Base-by-base conservation (phyloP, 2,113 vertebrate genomes). In the Rutilus rutilus region DNA sequence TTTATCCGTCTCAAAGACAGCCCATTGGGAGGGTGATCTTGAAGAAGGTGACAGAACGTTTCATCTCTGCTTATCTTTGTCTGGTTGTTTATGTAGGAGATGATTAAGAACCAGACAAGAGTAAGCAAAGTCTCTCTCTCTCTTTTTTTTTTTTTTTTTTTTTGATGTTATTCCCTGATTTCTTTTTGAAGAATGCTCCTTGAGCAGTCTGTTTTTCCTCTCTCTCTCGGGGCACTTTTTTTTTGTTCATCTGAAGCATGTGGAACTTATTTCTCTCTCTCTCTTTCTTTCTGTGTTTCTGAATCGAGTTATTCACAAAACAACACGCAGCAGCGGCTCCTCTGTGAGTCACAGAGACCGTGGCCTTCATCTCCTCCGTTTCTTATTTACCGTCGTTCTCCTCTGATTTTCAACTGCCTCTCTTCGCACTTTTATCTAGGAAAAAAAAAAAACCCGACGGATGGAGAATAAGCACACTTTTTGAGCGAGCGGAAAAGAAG, bases 201-300 rank as follows among this genome's bases (percentile, higher is more conserved):
- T 75, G 8, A 88, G 81, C 67, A 88, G 64, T 83, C 52, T 82
- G 42, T 59, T 27, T 25, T 65, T 87, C 73, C 89, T 85, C 87
- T 78, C 87, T 78, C 64, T 64, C 82, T 73, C 45, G 59, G 79
- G 89, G 73, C 78, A 42, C 82, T 85, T 85, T 88, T 47, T 36
- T 52, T 82, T 59, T 80, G 71, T 87, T 92, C 87, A 88, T 92
- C 90, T 83, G 82, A 92, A 94, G 91, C 95, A 96, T 95, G 92
- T 95, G 95, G 94, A 94, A 93, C 90, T 92, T 91, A 95, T 95
- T 95, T 94, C 91, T 94, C 85, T 88, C 87, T 88, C 87, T 82
- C 82, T 88, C 90, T 88, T 86, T 83, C 82, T 88, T 90, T 88
- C 84, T 83, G 82, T 87, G 77, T 84, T 83, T 82, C 89, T 88